Evolutionary conservation across 2,797 vertebrate genomes (phyloP).

Genomic region (Microctenopoma stevenorrisi): DNA sequence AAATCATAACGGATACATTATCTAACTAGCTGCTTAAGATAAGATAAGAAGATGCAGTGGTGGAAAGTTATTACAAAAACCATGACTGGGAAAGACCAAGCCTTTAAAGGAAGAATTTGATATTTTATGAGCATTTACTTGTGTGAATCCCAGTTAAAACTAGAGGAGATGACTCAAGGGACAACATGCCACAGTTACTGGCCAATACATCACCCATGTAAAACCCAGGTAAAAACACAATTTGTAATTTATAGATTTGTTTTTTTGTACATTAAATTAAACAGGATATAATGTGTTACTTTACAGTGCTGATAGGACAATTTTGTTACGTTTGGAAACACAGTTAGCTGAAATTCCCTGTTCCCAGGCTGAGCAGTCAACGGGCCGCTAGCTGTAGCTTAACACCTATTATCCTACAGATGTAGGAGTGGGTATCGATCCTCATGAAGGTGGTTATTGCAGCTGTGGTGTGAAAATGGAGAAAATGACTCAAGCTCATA

Average conservation of each 20-base stretch:
- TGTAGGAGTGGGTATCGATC: not conserved
- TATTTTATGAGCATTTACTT: not conserved
- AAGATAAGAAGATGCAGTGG: not conserved
- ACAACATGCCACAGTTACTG: too few species aligned
- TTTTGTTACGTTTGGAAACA: not conserved
- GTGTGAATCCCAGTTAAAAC: too few species aligned
- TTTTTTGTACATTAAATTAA: not conserved
- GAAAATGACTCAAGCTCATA: conserved; percentile 26
- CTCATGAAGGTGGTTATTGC: not conserved
- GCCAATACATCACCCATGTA: too few species aligned
- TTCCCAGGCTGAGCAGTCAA: not conserved
- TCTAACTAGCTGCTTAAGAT: not conserved
- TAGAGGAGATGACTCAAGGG: too few species aligned
- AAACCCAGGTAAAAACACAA: not conserved
- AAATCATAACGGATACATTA: not conserved
- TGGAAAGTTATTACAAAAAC: not conserved
- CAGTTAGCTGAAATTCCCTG: not conserved
- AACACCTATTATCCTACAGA: not conserved
- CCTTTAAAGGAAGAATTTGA: not conserved
- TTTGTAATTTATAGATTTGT: not conserved
- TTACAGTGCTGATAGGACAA: not conserved
- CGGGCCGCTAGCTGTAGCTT: not conserved
- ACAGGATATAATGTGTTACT: not conserved
- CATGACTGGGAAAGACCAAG: not conserved
- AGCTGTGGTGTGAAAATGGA: conserved; percentile 28